These are phyloP conservation scores for Lasiurus borealis DNA, from an alignment of 2,113 vertebrate species.

Conservation along the genomic window DNA sequence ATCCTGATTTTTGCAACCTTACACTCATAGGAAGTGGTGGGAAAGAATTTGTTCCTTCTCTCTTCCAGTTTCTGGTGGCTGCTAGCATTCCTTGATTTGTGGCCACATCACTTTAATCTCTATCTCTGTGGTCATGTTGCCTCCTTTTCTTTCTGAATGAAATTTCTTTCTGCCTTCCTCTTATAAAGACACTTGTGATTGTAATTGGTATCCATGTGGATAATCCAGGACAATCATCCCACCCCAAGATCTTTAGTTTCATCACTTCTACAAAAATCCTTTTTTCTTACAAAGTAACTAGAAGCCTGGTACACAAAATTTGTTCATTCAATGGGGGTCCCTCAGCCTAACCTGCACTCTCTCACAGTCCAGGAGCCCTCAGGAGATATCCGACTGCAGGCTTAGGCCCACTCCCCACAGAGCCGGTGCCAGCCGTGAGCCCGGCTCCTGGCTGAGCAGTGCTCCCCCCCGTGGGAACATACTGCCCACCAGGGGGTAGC, in stretches of 20 bases:
- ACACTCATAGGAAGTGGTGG: not conserved
- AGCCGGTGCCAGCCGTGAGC: too few relatives aligned
- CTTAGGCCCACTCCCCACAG: too few relatives aligned
- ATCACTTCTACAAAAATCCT: not conserved
- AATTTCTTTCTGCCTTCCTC: not conserved
- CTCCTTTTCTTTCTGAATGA: not conserved
- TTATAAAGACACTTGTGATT: not conserved
- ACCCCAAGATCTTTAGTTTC: not conserved
- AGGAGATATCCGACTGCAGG: too few relatives aligned
- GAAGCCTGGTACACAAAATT: too few relatives aligned
- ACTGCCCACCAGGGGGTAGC: too few relatives aligned
- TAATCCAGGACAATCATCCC: not conserved
- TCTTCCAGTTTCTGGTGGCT: not conserved
- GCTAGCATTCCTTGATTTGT: not conserved
- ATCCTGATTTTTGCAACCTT: too few relatives aligned
- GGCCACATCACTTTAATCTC: not conserved
- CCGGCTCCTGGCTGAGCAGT: too few relatives aligned
- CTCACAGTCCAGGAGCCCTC: too few relatives aligned
- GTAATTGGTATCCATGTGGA: not conserved
- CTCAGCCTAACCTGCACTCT: too few relatives aligned
- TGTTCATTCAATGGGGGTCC: fast-evolving
- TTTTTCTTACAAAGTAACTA: not conserved
- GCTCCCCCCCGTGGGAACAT: too few relatives aligned
- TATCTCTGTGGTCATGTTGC: not conserved
- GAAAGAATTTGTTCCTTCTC: not conserved